Evolutionary conservation across 2,113 vertebrate species (phyloP).

Genomic region (Cinclus mexicanus): DNA sequence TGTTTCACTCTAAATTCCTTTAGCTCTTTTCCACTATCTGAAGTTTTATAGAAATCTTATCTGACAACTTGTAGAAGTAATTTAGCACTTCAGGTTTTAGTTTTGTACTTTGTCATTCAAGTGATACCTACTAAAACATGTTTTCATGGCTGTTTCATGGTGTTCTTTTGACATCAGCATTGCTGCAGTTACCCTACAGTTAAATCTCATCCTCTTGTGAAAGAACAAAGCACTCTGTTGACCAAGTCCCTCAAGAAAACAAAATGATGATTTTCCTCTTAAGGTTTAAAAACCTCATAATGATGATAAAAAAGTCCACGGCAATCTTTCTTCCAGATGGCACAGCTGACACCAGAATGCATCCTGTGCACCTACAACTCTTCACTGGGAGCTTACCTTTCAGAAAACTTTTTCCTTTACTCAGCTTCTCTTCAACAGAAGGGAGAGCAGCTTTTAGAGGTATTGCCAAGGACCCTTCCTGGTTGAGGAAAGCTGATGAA

Average conservation of each 20-base stretch:
- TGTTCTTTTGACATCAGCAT: not conserved
- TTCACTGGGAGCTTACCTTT: not conserved
- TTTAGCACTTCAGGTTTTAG: not conserved
- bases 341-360: not conserved
- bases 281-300: not conserved
- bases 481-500: not conserved
- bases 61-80: not conserved
- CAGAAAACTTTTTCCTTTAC: not conserved
- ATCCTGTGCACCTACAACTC: not conserved
- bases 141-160: not conserved
- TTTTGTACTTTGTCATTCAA: not conserved
- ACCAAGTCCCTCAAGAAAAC: not conserved
- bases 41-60: not conserved
- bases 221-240: not conserved
- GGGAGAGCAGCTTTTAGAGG: not conserved
- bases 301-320: not conserved
- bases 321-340: not conserved
- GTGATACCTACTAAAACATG: not conserved
- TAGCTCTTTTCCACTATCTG: not conserved
- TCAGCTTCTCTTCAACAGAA: not conserved
- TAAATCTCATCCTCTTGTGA: not conserved
- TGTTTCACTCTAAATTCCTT: not conserved
- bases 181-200: not conserved
- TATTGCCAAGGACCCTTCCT: not conserved
- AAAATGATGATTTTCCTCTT: not conserved